Base-by-base conservation (phyloP, 2,888 invertebrate species). In the Drosophila affinis region DNA sequence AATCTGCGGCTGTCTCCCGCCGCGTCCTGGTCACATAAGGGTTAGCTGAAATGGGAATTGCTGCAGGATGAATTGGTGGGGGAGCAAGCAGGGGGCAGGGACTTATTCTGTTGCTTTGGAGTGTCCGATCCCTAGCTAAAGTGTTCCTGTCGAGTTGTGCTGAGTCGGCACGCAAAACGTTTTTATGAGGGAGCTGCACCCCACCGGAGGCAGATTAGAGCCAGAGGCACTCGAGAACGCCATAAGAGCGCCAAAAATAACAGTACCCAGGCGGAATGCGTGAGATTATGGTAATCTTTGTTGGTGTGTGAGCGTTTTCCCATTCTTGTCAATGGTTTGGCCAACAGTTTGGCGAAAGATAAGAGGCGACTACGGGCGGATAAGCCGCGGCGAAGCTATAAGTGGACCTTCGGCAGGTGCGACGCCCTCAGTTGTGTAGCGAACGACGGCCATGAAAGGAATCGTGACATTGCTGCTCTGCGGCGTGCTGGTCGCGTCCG, bases 381-480 rank as follows among this genome's bases (percentile, higher is more conserved):
- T 7, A n/a, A 39, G 14, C n/a, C n/a, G 14, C 39, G 7, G n/a
- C n/a, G 17, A 77, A 59, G 59, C 82, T 85, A 83, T 83, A 83
- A 83, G 72, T 72, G 69, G 18, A 52, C 65, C 47, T 45, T 44
- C 34, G 27, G n/a, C 39, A 39, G 32, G 27, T 48, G 62, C 12
- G 59, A 21, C 34, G 10, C 9, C 10, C n/a, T 57, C 52, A 75
- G 75, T 74, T 53, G 53, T 56, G 27, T 49, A 21, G 60, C 47
- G 7, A 65, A 46, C 39, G 49, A 34, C 12, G 34, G 56, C 63
- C 67, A 83, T 83, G 83, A 88, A 61, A 64, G 79, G 59, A 68
- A 45, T 67, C 45, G 55, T 78, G 45, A 32, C 86, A n/a, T 27
- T 86, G 7, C n/a, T 86, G 47, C 54, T 62, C 51, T 67, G 77